Evolutionary conservation across 2,888 invertebrate genomes (phyloP).

Genomic region (Mesopsocus fuscifrons): DNA sequence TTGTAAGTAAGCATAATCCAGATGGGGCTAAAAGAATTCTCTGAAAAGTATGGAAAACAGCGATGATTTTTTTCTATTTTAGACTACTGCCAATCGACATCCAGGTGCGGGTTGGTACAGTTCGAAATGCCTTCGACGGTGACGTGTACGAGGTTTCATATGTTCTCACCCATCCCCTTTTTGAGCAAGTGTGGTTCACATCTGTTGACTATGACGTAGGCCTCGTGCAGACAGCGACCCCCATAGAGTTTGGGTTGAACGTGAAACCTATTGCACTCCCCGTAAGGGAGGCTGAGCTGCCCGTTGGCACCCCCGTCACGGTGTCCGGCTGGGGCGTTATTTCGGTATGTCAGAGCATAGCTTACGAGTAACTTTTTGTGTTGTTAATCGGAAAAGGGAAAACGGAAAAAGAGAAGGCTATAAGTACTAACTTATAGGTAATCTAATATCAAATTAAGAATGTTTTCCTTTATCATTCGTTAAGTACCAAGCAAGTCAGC

Average conservation of each 20-base stretch:
- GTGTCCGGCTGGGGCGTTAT: neutral
- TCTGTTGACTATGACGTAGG: neutral
- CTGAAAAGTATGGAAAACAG: no score
- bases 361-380: no score
- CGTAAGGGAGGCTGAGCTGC: neutral
- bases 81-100: neutral
- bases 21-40: no score
- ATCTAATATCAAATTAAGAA: no score
- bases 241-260: neutral
- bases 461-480: no score
- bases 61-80: no score
- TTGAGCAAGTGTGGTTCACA: neutral
- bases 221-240: neutral
- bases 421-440: no score
- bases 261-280: neutral
- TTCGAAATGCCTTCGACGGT: neutral
- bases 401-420: no score
- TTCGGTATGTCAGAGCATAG: neutral
- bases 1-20: no score
- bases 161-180: neutral
- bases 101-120: neutral
- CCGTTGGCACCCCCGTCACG: neutral
- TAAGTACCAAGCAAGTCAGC: no score
- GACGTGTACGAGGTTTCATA: neutral
- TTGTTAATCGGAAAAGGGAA: no score